Evolutionary conservation across 1,140 invertebrate species (phyloP).

Genomic region (Bradysia coprophila): DNA sequence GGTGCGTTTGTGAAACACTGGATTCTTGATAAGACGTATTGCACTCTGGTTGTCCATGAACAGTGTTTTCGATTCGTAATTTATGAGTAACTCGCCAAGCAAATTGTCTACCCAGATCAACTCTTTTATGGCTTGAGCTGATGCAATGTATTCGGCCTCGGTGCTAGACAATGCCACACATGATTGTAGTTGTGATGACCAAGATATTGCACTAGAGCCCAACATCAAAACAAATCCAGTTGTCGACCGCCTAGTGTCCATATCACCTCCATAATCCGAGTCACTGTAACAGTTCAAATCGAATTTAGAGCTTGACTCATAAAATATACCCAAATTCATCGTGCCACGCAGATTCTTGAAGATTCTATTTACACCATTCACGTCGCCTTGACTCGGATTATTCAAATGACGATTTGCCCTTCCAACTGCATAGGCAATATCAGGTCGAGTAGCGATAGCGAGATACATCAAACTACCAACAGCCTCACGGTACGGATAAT

Average conservation of each 20-base stretch:
- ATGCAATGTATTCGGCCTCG: constrained; percentile 24
- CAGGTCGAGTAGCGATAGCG: too few species aligned
- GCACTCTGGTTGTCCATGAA: constrained; percentile 7
- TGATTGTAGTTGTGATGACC: constrained; percentile 19
- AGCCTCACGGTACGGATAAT: too few species aligned
- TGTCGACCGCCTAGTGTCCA: constrained; percentile 13
- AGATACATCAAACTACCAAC: too few species aligned
- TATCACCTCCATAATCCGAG: constrained; percentile 19
- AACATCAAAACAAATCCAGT: constrained; percentile 13
- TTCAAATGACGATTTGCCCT: too few species aligned
- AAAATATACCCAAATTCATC: constrained; percentile 9
- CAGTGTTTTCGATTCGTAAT: background rate
- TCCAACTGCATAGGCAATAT: too few species aligned
- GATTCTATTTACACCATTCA: too few species aligned
- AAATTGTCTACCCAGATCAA: constrained; percentile 14
- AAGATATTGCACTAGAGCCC: constrained; percentile 13
- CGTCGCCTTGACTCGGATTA: too few species aligned
- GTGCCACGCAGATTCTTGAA: too few species aligned
- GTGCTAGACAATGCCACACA: constrained; percentile 17
- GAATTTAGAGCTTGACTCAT: constrained; percentile 1
- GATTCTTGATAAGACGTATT: constrained; percentile 10
- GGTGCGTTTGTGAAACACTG: constrained; percentile 14
- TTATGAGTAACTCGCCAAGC: constrained; percentile 8
- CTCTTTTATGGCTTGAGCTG: constrained; percentile 12
- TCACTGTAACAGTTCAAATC: too few species aligned